Base-by-base conservation (phyloP, 2,888 invertebrate genomes). In the Pristionchus arcanus region DNA sequence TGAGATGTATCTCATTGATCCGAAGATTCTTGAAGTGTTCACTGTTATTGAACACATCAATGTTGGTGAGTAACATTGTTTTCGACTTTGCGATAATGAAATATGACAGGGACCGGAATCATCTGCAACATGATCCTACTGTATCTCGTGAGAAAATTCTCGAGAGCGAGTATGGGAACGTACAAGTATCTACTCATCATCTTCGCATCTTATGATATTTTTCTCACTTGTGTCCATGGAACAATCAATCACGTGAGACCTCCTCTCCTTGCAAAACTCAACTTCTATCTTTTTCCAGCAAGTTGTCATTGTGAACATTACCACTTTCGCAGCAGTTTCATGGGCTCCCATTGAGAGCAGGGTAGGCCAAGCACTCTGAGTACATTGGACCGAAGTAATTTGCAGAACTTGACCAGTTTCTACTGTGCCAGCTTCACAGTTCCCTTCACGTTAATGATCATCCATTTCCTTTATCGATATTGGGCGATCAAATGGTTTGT, bases 381-480 rank as follows among this genome's bases (percentile, higher is more conserved):
- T 68, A 28, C 37, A 9, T 13, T 42, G 77, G 1, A 77, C 42
- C 0, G 16, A 59, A 19, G 25, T 11, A 2, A n/a, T 42, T 21
- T 81, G 49, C 53, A 81, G 81, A n/a, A 81, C 49, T 13, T 81
- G 49, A 81, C 81, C 2, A 53, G 49, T n/a, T 81, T 81, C 81
- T 81, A 81, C 49, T 81, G 81, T 28, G 81, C 81, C 0, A 81
- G 81, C n/a, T 81, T 81, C 53, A 81, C 81, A n/a, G 81, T 81
- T 53, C 81, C 81, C 13, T 81, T 81, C 28, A 81, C 81, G 0
- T 28, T 81, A 2, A 81, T 81, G 81, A 81, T 81, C 25, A 81
- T 81, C 16, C 81, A 81, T 28, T 81, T 81, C 49, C 81, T 81
- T n/a, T 81, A 81, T 53, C 81, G 81, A 49, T 81, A 81, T 53